phyloP scores from a whole-genome alignment of 2,797 vertebrate species.

The Chelon auratus region DNA sequence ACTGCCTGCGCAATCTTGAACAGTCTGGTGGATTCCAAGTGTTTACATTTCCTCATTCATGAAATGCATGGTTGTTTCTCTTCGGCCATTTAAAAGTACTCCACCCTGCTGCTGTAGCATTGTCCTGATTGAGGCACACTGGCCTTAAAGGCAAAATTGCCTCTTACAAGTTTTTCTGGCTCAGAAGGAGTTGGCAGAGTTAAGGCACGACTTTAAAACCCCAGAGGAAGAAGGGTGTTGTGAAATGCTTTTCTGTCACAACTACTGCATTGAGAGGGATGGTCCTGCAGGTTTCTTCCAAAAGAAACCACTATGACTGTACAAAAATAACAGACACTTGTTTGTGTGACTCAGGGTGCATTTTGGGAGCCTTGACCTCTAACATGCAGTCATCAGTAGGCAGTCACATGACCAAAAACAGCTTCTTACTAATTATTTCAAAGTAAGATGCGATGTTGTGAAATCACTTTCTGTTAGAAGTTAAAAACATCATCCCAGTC shows the following conservation, averaged over 20 bases:
- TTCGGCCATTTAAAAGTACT: constrained; percentile 34
- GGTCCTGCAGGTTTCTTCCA: not conserved
- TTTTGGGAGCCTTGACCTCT: not conserved
- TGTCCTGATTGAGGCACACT: not conserved
- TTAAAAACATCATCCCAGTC: not conserved
- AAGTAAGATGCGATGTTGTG: constrained; percentile 7
- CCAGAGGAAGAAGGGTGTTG: constrained; percentile 2
- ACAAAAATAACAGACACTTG: not conserved
- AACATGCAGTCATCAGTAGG: constrained; percentile 1
- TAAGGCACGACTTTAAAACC: constrained; percentile 4
- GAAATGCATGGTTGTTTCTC: not conserved
- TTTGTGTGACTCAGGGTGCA: constrained; percentile 11
- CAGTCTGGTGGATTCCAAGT: not conserved
- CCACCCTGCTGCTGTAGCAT: rapidly evolving
- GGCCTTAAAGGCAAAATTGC: not conserved
- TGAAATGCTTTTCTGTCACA: not conserved
- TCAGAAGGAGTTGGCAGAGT: not conserved
- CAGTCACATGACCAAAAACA: not conserved
- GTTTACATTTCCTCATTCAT: constrained; percentile 56
- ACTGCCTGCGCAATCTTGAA: not conserved
- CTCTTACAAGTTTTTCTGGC: not conserved
- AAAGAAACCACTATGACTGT: not conserved
- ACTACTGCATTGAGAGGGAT: not conserved
- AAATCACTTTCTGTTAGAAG: not conserved
- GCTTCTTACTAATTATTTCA: not conserved